These are phyloP conservation scores for Delphinus delphis DNA, from an alignment of 2,113 vertebrate species.

Conservation along the genomic window DNA sequence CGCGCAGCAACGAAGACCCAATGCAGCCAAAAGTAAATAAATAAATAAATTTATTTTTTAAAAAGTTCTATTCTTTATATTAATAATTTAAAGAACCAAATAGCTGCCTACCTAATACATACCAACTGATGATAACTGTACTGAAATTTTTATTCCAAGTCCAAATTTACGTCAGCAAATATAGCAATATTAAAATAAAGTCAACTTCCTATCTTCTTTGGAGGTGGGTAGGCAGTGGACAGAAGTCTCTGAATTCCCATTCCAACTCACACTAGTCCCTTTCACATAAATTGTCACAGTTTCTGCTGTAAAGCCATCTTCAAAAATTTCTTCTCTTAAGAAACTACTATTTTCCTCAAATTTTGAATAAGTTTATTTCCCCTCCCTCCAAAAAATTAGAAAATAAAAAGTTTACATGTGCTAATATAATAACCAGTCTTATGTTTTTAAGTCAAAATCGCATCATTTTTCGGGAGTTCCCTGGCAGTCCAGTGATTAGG, in stretches of 20 bases:
- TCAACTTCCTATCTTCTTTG: background rate
- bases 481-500: background rate
- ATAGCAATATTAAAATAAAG: background rate
- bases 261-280: background rate
- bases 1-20: too few species aligned
- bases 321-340: background rate
- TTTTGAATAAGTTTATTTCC: background rate
- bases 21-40: too few species aligned
- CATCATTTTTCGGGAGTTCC: background rate
- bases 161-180: background rate
- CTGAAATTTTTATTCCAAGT: background rate
- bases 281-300: background rate
- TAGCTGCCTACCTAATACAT: background rate
- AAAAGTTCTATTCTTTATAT: background rate
- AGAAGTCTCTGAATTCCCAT: background rate
- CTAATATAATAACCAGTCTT: background rate
- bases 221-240: background rate
- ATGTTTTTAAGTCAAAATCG: background rate
- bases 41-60: too few species aligned
- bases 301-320: background rate
- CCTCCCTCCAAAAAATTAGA: background rate
- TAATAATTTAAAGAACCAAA: background rate
- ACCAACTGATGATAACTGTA: background rate
- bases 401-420: background rate
- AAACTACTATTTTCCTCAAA: conserved; percentile 14